Evolutionary conservation across 92 coral and sea anemone species (phyloP).

Genomic region (Palythoa grandiflora): DNA sequence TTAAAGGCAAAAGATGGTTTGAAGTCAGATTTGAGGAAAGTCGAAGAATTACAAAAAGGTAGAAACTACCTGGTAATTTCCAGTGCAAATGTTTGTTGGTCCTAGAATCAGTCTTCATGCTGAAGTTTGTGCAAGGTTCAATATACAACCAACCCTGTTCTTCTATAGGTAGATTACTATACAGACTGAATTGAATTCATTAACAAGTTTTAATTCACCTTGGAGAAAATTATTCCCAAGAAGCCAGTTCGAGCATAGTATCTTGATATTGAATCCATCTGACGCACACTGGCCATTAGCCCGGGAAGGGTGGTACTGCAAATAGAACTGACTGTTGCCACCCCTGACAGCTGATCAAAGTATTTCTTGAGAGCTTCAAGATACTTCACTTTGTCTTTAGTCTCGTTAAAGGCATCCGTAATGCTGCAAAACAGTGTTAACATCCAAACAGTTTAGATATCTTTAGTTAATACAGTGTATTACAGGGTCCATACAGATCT

Average conservation of each 20-base stretch:
- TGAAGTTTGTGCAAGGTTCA: neutral
- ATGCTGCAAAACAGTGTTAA: conserved; percentile 60
- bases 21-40: neutral
- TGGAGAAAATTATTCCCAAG: conserved; percentile 90
- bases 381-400: conserved; percentile 97
- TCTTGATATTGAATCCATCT: conserved; percentile 98
- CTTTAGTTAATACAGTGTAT: too few relatives aligned
- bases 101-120: neutral
- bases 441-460: neutral
- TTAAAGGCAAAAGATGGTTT: too few relatives aligned
- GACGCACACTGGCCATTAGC: conserved; percentile 95
- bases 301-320: conserved; percentile 93
- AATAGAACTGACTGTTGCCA: conserved; percentile 74
- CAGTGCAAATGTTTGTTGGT: neutral
- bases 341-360: conserved; percentile 89
- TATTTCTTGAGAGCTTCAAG: conserved; percentile 94
- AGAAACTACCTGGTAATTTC: neutral
- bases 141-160: too few relatives aligned
- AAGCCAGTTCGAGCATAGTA: conserved; percentile 98
- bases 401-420: conserved; percentile 98
- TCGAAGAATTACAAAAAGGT: neutral
- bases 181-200: neutral
- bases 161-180: neutral
- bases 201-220: conserved; percentile 55
- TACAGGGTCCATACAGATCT: too few relatives aligned